Conservation (phyloP, 1,140 invertebrate species). For the Acyrthosiphon pisum region DNA sequence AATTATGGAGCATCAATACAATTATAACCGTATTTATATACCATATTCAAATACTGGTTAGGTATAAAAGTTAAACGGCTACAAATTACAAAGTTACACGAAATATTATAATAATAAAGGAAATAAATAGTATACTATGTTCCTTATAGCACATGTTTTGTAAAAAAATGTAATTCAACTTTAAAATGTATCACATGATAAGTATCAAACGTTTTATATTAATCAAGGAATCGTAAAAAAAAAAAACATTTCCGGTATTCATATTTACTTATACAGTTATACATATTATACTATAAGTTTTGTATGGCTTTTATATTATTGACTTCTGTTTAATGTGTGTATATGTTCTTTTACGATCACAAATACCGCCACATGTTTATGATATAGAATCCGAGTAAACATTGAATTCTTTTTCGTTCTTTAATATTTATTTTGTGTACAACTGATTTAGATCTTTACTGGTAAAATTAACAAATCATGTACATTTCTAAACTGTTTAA, state of each 20-base stretch:
- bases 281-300: not conserved
- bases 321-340: constrained; percentile 54
- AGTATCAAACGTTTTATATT: constrained; percentile 30
- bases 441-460: constrained; percentile 39
- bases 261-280: constrained; percentile 24
- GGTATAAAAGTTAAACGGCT: not conserved
- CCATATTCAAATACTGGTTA: not conserved
- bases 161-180: not conserved
- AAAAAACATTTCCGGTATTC: constrained; percentile 52
- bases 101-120: not conserved
- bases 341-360: constrained; percentile 55
- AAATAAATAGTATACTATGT: not conserved
- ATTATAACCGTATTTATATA: too few species aligned
- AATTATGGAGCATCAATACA: not conserved
- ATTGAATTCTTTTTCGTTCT: constrained; percentile 12
- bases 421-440: constrained; percentile 31
- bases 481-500: not conserved
- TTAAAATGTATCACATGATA: not conserved
- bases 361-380: constrained; percentile 50
- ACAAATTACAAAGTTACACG: not conserved
- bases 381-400: constrained; percentile 38
- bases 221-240: constrained; percentile 34
- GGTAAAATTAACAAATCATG: not conserved
- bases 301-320: constrained; percentile 47
- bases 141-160: not conserved